A percentile compares a stretch with the other conserved stretches of the same genome.
Conservation (phyloP, 2,888 invertebrate species). For the Lathronympha strigana region DNA sequence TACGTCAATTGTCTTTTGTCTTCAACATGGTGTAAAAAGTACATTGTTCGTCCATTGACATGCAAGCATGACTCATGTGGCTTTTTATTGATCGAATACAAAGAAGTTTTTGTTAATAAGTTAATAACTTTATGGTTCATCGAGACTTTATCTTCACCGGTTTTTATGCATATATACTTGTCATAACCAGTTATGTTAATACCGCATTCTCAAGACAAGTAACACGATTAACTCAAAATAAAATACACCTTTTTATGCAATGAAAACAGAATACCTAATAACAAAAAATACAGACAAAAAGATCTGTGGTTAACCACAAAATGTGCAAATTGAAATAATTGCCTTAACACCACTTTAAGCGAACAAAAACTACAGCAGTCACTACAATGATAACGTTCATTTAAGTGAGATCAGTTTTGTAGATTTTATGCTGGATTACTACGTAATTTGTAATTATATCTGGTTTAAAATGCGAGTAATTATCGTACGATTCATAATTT, state of each 20-base stretch:
- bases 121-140: constrained; percentile 1
- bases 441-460: not conserved
- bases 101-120: constrained; percentile 6
- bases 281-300: not conserved
- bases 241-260: not conserved
- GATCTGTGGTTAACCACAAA: not conserved
- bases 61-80: not conserved
- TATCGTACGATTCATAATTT: not conserved
- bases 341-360: not conserved
- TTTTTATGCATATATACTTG: constrained; percentile 8
- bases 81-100: not conserved
- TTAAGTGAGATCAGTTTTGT: constrained; percentile 24
- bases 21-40: not conserved
- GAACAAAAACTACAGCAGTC: constrained; percentile 1
- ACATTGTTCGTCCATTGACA: not conserved
- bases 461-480: not conserved
- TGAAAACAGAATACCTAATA: not conserved
- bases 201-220: not conserved
- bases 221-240: not conserved
- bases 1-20: not conserved
- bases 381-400: not conserved
- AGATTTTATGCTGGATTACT: not conserved
- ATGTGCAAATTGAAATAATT: constrained; percentile 2
- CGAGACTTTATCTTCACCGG: not conserved
- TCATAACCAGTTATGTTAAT: constrained; percentile 1